Percentiles rank a stretch among this genome's conserved stretches.
Conservation (phyloP, 2,888 invertebrate species). For the Teleiodes luculella region DNA sequence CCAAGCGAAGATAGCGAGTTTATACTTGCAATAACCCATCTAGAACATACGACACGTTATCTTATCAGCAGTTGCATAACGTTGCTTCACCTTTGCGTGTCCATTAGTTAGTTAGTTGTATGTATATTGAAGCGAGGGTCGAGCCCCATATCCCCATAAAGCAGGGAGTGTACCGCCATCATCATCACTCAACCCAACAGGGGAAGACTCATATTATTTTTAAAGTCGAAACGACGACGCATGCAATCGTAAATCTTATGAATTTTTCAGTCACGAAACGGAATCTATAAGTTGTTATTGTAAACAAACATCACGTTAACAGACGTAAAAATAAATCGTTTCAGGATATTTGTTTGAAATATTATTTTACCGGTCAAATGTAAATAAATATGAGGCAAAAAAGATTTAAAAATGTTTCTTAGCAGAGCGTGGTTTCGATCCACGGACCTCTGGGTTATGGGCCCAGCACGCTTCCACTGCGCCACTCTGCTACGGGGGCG, state of each 20-base stretch:
- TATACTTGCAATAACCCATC: conserved; percentile 29
- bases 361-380: no score
- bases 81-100: conserved; percentile 45
- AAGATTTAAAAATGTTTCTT: conserved; percentile 29
- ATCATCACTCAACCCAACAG: conserved; percentile 51
- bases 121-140: conserved; percentile 44
- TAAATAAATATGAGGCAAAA: conserved; percentile 4
- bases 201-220: conserved; percentile 49
- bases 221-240: conserved; percentile 37
- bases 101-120: conserved; percentile 41
- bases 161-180: conserved; percentile 59
- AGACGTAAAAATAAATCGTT: conserved; percentile 11
- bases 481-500: conserved; percentile 80
- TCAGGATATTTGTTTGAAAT: not conserved
- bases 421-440: conserved; percentile 92
- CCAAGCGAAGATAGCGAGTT: conserved; percentile 43
- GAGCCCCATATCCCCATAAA: conserved; percentile 53
- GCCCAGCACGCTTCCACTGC: conserved; percentile 88
- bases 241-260: conserved; percentile 37
- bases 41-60: conserved; percentile 19
- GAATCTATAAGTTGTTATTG: not conserved
- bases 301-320: conserved; percentile 8
- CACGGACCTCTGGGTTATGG: conserved; percentile 95
- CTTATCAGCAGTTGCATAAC: conserved; percentile 23
- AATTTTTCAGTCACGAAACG: conserved; percentile 20